Evolutionary conservation across 2,113 vertebrate species (phyloP), one percentile per base, ranked within the genome.

Genomic region (Pseudopipra pipra): DNA sequence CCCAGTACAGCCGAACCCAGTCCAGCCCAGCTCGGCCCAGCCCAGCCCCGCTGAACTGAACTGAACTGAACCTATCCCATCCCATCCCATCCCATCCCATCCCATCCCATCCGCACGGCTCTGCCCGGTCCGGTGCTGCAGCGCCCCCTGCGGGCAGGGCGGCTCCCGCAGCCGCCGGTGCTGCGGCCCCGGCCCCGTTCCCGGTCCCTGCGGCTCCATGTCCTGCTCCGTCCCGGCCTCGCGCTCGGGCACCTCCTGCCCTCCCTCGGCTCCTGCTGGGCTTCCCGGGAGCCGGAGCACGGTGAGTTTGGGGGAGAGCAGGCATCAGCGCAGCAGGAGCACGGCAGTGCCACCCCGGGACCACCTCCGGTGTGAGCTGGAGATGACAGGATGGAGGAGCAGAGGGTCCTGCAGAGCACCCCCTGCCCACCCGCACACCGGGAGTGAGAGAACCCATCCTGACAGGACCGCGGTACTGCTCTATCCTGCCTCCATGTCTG

Each of bases 271-370:
- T 33, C 15, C 44, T 33, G 5, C 16, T 4, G 2, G 17, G 46
- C 23, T 11, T 39, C 10, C 23, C 1, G 2, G 27, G 28, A 54
- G 8, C 8, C 12, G 1, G 28, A n/a, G 39, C 1, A 5, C 27
- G 9, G 6, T 7, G n/a, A 6, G 0, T n/a, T 23, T 16, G n/a
- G 41, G 2, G 9, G 33, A 12, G 33, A 24, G 28, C 49, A 30
- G 56, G 47, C 39, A 28, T 10, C 39, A 7, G n/a, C 0, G 1
- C 66, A 41, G 66, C 66, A 63, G 58, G 7, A 72, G 41, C 20
- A 49, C 2, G 1, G 25, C 5, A 18, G 17, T 12, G n/a, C 8
- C 30, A 31, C 25, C 18, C 13, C 1, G 1, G 49, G 24, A 25
- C 0, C 5, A 33, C 35, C 16, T 27, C 67, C 2, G 2, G 17